Conservation (phyloP, 2,797 vertebrate species). For the Vireo griseus region DNA sequence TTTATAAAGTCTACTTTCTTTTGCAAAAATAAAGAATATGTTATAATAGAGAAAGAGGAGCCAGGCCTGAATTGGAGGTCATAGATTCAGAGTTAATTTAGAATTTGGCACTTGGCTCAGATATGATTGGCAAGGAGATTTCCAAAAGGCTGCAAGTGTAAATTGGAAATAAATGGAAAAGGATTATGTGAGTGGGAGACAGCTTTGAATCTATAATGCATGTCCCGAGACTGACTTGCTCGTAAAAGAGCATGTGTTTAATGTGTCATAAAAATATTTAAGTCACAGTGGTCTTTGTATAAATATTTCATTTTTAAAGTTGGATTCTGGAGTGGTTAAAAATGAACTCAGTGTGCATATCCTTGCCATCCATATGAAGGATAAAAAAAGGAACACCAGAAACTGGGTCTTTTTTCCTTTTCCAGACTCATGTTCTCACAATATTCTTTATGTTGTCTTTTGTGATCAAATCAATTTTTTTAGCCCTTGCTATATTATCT, state of each 20-base stretch:
- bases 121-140: constrained; percentile 7
- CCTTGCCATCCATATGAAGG: not conserved
- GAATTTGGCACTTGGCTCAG: not conserved
- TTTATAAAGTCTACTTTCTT: not conserved
- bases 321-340: not conserved
- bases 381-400: not conserved
- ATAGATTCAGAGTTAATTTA: constrained; percentile 2
- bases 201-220: constrained; percentile 18
- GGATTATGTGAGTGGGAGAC: constrained; percentile 19
- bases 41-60: not conserved
- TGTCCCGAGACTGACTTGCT: not conserved
- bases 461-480: not conserved
- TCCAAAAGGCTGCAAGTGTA: constrained; percentile 30
- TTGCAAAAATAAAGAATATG: not conserved
- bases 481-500: not conserved
- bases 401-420: not conserved
- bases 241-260: constrained; percentile 28
- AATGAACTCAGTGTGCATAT: not conserved
- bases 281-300: not conserved
- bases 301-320: constrained; percentile 30
- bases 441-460: not conserved
- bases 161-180: constrained; percentile 36
- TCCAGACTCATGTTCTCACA: not conserved
- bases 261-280: constrained; percentile 47
- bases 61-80: not conserved